Evolutionary conservation across 2,113 vertebrate species (phyloP), one percentile per base, ranked within the genome.

Genomic region (Toxotes chatareus): DNA sequence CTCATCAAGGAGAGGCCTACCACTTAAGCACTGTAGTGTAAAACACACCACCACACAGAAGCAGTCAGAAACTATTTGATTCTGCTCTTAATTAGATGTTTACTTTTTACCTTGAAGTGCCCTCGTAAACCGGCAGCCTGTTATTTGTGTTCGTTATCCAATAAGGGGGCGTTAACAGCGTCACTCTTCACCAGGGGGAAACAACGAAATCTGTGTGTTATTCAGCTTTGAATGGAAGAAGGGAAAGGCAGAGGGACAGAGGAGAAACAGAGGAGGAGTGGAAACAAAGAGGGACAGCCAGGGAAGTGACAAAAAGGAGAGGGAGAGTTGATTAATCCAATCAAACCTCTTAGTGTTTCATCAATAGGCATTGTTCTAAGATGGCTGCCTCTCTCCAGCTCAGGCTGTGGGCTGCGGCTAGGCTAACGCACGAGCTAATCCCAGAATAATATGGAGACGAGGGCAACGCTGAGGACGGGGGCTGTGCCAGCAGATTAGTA

Each of bases 361-460:
- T 92, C 92, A 92, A 89, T 89, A 90, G 89, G 57, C 90, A 94
- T 94, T 93, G 92, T 93, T 93, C 86, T 88, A 93, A 92, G 78
- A 93, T 93, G 91, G 93, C 92, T 86, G 91, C 92, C 87, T 89
- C 86, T 90, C 74, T 77, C 68, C 73, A 66, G 86, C 83, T 85
- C 72, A n/a, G 80, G 83, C 83, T 90, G 87, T 88, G 85, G 87
- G 82, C 88, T 88, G 78, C 21, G 9, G 91, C 89, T 91, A 90
- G 87, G 91, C 93, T 92, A 94, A 89, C 86, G 73, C 76, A 44
- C 70, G 0, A 89, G 91, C 89, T 93, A 93, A 93, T 92, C 89
- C 89, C 84, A 82, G 87, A 92, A 93, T 92, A 92, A 92, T 91
- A 86, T 67, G 4, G 78, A 80, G 88, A 85, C 3, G 79, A 89